Evolutionary conservation across 1,140 invertebrate species (phyloP), one percentile per base, ranked within the genome.

Genomic region (Lepidurus arcticus): DNA sequence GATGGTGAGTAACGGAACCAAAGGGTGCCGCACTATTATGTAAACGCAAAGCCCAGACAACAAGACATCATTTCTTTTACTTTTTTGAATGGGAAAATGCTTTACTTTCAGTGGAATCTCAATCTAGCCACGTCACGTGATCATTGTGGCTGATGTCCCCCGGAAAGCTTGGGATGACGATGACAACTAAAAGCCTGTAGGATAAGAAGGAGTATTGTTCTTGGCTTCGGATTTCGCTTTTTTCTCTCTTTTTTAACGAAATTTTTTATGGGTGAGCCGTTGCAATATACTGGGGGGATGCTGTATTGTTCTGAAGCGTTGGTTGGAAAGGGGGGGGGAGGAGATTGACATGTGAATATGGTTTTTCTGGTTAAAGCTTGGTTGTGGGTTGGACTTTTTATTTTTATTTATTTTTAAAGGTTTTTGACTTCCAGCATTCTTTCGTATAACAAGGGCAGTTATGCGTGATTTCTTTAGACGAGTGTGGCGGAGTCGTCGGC

Each of bases 281-380:
- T 10, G 10, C 53, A 13, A 65, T 65, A 65, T 65, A 65, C 16
- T n/a, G 53, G 53, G 53, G 53, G 13, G 53, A 65, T 65, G 13
- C 53, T 65, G 53, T 16, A 65, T 65, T 65, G 53, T 65, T 65
- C 53, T 65, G 53, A 16, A 13, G 53, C 53, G 53, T 65, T 65
- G 53, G 53, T 65, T 16, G 16, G 16, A 9, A 65, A 65, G 21
- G 21, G 16, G 16, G 13, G 6, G 6, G 8, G 6, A 65, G 26
- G 34, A 65, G 53, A 65, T 65, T 65, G 53, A 65, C 53, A 65
- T 65, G 53, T 65, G 53, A 65, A 65, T 65, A 65, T 65, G 21
- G 21, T 65, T 65, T 65, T 65, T 65, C 21, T 9, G 21, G 6
- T 65, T 65, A n/a, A n/a, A 9, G 16, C 21, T 7, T 47, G 10